A percentile compares a stretch with the other conserved stretches of the same genome.
Conservation (phyloP, 2,113 vertebrate genomes). For the Prionailurus viverrinus region DNA sequence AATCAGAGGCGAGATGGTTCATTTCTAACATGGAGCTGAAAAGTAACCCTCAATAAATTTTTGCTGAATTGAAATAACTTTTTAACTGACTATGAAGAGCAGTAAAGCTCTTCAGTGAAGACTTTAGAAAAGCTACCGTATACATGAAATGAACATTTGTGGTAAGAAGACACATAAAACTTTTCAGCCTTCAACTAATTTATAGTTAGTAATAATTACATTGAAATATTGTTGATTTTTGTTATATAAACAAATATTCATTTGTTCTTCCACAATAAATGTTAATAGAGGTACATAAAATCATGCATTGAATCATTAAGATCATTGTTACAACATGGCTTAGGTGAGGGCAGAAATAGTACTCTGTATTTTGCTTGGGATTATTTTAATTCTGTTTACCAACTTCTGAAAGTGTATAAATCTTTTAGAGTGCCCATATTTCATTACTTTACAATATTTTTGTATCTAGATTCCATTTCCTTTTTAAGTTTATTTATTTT, state of each 20-base stretch:
- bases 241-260: not conserved
- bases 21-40: not conserved
- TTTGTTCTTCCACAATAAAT: not conserved
- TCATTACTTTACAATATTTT: not conserved
- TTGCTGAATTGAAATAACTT: not conserved
- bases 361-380: not conserved
- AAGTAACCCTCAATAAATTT: not conserved
- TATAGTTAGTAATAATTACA: not conserved
- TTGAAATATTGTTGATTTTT: not conserved
- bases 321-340: not conserved
- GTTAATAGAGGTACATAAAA: not conserved
- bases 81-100: not conserved
- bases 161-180: not conserved
- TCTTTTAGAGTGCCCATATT: not conserved
- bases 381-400: not conserved
- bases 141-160: not conserved
- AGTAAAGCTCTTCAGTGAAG: not conserved
- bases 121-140: conserved; percentile 11
- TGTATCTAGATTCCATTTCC: not conserved
- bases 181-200: not conserved
- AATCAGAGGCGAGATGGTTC: not conserved
- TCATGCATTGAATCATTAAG: not conserved
- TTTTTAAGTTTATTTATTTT: not conserved
- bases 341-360: not conserved
- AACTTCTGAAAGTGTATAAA: not conserved